Base-by-base conservation (phyloP, 2,797 vertebrate genomes). In the Sciurus carolinensis region DNA sequence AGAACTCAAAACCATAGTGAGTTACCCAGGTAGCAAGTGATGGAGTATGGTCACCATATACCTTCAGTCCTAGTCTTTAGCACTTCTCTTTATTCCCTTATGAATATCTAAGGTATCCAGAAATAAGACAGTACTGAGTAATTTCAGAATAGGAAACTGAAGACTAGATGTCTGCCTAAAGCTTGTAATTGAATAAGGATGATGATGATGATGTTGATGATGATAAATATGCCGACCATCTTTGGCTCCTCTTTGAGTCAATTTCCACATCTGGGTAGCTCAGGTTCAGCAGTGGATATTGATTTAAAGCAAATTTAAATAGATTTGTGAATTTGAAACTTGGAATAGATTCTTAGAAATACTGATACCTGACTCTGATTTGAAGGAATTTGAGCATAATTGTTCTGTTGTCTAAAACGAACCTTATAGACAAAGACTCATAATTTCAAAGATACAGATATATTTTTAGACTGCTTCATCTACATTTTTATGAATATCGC, bases 221-320 rank as follows among this genome's bases (percentile, higher is more conserved):
- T 20, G 52, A 18, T 50, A 36, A 94, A 77, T 79, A 2, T 79
- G 3, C 2, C 77, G 24, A 39, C 22, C 59, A 89, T 90, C n/a
- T 20, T 18, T 66, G 57, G 52, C 33, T 36, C 2, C 33, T 30
- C n/a, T 79, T 92, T 22, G 33, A 54, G 7, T 6, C 36, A 44
- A 13, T 95, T 83, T 64, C 13, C 5, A 57, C 13, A 22, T 73
- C 30, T 77, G 28, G 30, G 44, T 7, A 67, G 4, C 76, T 47
- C 33, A 12, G 9, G 1, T 72, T 22, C n/a, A 89, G 28, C 17
- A 62, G 22, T 7, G 14, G 39, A 54, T 80, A 22, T 39, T 88
- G 22, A 91, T 36, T 62, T 88, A 67, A 95, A 83, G 10, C 42
- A 71, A 90, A 94, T 54, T 88, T 50, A 44, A 87, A 90, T 13